Conservation (phyloP, 2,797 vertebrate species). For the Smutsia temminckii region DNA sequence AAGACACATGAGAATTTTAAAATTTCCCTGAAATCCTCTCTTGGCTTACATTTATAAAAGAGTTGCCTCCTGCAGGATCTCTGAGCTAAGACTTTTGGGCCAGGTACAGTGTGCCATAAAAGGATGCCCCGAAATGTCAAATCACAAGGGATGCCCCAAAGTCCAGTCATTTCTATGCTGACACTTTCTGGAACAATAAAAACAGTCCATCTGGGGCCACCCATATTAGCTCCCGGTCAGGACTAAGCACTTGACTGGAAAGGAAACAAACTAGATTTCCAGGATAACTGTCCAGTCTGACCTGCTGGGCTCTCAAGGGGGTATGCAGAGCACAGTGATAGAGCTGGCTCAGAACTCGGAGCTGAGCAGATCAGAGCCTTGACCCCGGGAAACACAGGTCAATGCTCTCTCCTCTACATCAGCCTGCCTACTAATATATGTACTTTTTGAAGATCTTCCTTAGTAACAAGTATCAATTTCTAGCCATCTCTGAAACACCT, state of each 20-base stretch:
- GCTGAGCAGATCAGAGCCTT: background rate
- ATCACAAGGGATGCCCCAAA: background rate
- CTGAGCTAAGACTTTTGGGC: background rate
- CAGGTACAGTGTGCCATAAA: background rate
- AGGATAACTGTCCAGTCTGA: background rate
- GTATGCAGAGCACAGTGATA: no score
- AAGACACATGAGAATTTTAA: conserved; percentile 22
- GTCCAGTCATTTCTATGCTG: background rate
- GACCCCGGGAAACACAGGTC: background rate
- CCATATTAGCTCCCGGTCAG: background rate
- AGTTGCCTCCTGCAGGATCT: conserved; percentile 24
- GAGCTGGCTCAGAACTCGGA: background rate
- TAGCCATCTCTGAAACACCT: conserved; percentile 26
- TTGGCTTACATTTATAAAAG: background rate
- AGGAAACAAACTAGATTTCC: background rate
- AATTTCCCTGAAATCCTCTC: background rate
- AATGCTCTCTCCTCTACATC: background rate
- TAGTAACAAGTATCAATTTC: background rate
- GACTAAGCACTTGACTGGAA: background rate
- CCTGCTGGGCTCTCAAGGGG: background rate
- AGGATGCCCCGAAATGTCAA: background rate
- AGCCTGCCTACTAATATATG: background rate
- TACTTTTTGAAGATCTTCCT: background rate
- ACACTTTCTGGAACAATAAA: background rate
- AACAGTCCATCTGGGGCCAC: background rate